Conservation (phyloP, 2,797 vertebrate species). For the Ibycter americanus region DNA sequence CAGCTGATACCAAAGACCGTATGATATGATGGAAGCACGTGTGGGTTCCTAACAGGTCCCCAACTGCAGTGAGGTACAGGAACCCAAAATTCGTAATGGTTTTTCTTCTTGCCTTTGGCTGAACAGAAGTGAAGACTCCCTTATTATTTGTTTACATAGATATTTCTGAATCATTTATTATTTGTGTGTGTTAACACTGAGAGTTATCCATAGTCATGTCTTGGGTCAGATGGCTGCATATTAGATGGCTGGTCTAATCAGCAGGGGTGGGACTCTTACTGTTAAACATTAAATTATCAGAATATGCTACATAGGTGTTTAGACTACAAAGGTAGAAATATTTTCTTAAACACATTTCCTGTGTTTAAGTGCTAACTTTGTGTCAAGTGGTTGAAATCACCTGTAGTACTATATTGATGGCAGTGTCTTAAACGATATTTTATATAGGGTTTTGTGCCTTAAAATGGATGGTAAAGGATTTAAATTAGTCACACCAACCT, state of each 20-base stretch:
- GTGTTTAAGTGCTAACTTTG: not conserved
- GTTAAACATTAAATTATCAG: not conserved
- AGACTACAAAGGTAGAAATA: not conserved
- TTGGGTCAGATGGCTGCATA: rapidly evolving
- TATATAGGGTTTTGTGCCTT: not conserved
- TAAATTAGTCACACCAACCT: not conserved
- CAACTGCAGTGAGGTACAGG: not conserved
- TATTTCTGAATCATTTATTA: not conserved
- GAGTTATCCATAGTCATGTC: not conserved
- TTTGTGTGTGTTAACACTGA: not conserved
- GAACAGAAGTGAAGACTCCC: not conserved
- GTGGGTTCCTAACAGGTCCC: not conserved
- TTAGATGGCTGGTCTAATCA: not conserved
- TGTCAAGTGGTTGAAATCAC: not conserved
- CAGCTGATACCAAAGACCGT: not conserved
- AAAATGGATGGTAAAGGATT: not conserved
- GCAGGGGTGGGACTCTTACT: not conserved
- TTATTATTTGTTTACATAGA: not conserved
- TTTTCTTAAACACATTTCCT: not conserved
- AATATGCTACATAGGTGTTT: not conserved
- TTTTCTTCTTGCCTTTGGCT: not conserved
- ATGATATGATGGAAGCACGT: not conserved
- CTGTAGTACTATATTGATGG: not conserved
- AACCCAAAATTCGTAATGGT: not conserved
- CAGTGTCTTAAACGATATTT: not conserved